Conservation (phyloP, 2,797 vertebrate species). For the Lithobates sylvaticus region DNA sequence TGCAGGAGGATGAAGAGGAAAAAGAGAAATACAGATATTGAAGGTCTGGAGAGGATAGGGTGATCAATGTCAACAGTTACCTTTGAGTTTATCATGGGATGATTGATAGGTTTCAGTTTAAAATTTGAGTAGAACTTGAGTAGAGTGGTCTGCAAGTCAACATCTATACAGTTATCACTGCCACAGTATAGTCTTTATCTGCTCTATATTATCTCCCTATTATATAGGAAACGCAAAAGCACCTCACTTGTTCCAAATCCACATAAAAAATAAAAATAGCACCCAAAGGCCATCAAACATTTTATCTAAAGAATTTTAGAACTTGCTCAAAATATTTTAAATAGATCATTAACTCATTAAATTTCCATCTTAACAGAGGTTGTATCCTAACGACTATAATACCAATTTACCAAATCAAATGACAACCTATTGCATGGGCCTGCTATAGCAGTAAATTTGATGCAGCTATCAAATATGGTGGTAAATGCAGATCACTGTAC, state of each 20-base stretch:
- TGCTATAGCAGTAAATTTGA: no score
- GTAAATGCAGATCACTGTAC: no score
- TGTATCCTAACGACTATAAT: no score
- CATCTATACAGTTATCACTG: neutral
- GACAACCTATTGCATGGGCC: no score
- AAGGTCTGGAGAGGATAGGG: slow-evolving; percentile 67
- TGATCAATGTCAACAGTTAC: slow-evolving; percentile 67
- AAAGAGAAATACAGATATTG: slow-evolving; percentile 69
- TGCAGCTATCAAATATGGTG: no score
- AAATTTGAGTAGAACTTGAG: neutral
- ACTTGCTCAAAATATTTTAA: neutral
- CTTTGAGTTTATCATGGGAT: slow-evolving; percentile 71
- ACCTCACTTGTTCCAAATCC: no score
- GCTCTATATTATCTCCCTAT: no score
- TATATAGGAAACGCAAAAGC: no score
- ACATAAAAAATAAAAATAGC: no score
- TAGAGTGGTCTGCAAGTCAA: neutral
- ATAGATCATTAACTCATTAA: neutral
- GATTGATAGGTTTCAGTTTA: neutral
- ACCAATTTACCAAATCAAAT: no score
- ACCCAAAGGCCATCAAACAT: neutral
- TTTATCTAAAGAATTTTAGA: neutral
- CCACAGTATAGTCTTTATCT: neutral
- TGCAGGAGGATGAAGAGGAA: slow-evolving; percentile 76
- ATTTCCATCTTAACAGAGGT: neutral